phyloP scores from a whole-genome alignment of 2,888 invertebrate genomes.

The Margaritifera margaritifera region DNA sequence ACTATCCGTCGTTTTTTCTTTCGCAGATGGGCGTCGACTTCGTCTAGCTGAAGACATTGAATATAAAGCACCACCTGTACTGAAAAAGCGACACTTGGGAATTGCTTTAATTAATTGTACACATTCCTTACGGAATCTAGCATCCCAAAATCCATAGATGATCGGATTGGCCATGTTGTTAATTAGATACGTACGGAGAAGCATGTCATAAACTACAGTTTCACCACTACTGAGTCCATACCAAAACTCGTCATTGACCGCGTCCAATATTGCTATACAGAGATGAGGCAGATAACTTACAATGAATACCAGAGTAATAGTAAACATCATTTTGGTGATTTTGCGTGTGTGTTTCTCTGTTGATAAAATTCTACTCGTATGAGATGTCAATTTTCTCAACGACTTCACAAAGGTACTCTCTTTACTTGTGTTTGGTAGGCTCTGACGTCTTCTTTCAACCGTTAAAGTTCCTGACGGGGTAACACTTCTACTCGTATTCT shows the following conservation, averaged over 20 bases:
- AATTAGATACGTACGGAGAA: conserved; percentile 31
- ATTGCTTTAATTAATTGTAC: conserved; percentile 4
- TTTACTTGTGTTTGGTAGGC: too few species aligned
- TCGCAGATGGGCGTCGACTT: too few species aligned
- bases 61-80: too few species aligned
- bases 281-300: conserved; percentile 35
- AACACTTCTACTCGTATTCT: too few species aligned
- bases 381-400: too few species aligned
- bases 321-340: conserved; percentile 43
- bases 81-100: too few species aligned
- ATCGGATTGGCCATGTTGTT: conserved; percentile 42
- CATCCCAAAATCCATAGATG: conserved; percentile 38
- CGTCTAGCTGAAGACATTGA: too few species aligned
- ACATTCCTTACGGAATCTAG: conserved; percentile 25
- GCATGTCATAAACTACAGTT: conserved; percentile 18
- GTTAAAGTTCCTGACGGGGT: too few species aligned
- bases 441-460: too few species aligned
- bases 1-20: too few species aligned
- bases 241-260: conserved; percentile 23
- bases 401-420: too few species aligned
- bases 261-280: conserved; percentile 23
- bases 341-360: conserved; percentile 34
- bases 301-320: conserved; percentile 38
- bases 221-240: conserved; percentile 4
- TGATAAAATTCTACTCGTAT: too few species aligned